Conservation (phyloP, 92 coral and sea anemone genomes). For the Porites lobata region DNA sequence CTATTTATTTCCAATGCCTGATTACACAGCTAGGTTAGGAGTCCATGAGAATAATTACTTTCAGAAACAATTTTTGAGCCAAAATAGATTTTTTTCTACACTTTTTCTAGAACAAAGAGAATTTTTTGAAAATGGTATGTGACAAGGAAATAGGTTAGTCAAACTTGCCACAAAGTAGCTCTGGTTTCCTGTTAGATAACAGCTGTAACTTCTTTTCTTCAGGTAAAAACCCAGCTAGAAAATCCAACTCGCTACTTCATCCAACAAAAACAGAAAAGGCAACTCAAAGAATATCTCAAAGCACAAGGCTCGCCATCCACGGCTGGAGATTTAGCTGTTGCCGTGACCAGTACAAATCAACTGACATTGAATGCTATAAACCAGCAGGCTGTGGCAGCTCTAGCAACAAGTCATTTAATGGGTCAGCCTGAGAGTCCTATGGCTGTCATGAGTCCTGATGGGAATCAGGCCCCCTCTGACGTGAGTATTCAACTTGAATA, state of each 20-base stretch:
- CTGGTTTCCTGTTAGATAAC: background rate
- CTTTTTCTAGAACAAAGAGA: background rate
- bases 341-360: slow-evolving; percentile 72
- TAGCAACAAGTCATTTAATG: slow-evolving; percentile 55
- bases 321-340: slow-evolving; percentile 63
- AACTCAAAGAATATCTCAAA: slow-evolving; percentile 89
- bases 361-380: slow-evolving; percentile 98
- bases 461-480: slow-evolving; percentile 65
- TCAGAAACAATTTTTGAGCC: too few species aligned
- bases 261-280: slow-evolving; percentile 88
- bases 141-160: background rate
- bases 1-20: too few species aligned
- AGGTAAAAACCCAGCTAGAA: slow-evolving; percentile 90
- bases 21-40: too few species aligned
- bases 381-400: slow-evolving; percentile 85
- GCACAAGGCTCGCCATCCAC: slow-evolving; percentile 65
- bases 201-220: background rate
- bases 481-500: slow-evolving; percentile 36
- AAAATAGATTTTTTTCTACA: background rate
- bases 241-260: slow-evolving; percentile 97
- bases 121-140: background rate
- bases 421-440: slow-evolving; percentile 81
- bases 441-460: slow-evolving; percentile 92
- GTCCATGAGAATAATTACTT: too few species aligned
- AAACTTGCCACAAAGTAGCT: background rate